Percentiles rank a stretch among this genome's conserved stretches.
phyloP scores from a whole-genome alignment of 23 tunicate species.

The Botrylloides violaceus region DNA sequence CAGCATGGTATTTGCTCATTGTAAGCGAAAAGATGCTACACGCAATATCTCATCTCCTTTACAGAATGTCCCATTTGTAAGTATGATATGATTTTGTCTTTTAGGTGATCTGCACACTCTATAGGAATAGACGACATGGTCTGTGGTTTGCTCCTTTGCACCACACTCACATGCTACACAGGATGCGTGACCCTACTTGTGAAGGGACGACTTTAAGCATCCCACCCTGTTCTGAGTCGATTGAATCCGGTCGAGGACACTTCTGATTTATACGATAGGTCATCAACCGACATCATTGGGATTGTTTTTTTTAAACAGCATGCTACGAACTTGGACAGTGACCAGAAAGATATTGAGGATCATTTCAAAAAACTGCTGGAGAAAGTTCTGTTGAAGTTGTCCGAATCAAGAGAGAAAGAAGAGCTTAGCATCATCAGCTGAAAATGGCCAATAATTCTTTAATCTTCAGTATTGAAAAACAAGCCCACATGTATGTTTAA shows the following conservation, averaged over 20 bases:
- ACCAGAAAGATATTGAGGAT: slow-evolving; percentile 32
- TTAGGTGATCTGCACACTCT: too few species aligned
- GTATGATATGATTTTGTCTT: neutral
- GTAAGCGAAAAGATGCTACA: slow-evolving; percentile 27
- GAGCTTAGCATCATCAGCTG: slow-evolving; percentile 59
- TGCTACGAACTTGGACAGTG: slow-evolving; percentile 31
- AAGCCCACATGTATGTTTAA: too few species aligned
- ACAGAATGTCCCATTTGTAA: slow-evolving; percentile 39
- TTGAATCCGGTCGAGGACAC: too few species aligned
- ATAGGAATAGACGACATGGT: too few species aligned
- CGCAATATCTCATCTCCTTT: slow-evolving; percentile 40
- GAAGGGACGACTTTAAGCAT: neutral
- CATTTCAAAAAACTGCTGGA: slow-evolving; percentile 37
- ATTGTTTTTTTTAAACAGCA: slow-evolving; percentile 33
- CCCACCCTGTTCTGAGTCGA: too few species aligned
- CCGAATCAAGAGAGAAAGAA: slow-evolving; percentile 67
- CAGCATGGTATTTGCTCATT: slow-evolving; percentile 59
- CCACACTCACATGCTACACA: too few species aligned
- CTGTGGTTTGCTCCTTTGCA: too few species aligned
- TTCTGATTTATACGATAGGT: too few species aligned
- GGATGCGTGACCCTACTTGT: too few species aligned
- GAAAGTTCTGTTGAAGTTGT: slow-evolving; percentile 41
- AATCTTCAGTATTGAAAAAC: too few species aligned
- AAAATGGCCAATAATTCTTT: neutral
- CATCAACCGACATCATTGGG: too few species aligned